Evolutionary conservation across 2,797 vertebrate species (phyloP), one percentile per base, ranked within the genome.

Genomic region (Parotocinclus haroldoi): DNA sequence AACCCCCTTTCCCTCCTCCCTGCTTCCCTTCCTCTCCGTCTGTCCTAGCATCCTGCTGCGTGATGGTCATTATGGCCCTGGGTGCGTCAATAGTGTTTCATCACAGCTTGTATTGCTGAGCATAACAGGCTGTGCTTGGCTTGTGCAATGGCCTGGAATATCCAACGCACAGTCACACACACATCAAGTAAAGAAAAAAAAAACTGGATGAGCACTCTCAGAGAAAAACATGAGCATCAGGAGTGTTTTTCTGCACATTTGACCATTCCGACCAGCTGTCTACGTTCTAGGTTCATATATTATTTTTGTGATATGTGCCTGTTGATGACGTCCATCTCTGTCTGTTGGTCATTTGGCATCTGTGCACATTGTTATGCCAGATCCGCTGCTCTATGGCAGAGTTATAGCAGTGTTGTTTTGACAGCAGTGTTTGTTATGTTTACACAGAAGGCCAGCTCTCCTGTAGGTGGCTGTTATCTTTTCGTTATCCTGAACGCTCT

Each of bases 101-200:
- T 50, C 63, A 71, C 63, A 77, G 69, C 72, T 71, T 67, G 64
- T 51, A 63, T 45, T 42, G 54, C 38, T 45, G 48, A 68, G 56
- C 16, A 68, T 54, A 64, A 52, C 65, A 71, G 62, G 10, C 44
- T 66, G 56, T 65, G 54, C 68, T 65, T 77, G 53, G 44, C 53
- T 66, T 66, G 56, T 19, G 57, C 14, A 55, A 53, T 38, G 50
- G 36, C 10, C 51, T 56, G 54, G 39, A 63, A 40, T 64, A 17
- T 49, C 7, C 49, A 7, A 19, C 50, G 27, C 68, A 49, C 48
- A 63, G 42, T 18, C 17, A 50, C 49, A 56, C 70, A 61, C 54
- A 38, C 68, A 16, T 19, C 7, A 16, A 37, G 38, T 0, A 11
- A 38, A 68, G 38, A 36, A 54, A 60, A 60, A 68, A 19, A 62